Evolutionary conservation across 1,140 invertebrate species (phyloP), one percentile per base, ranked within the genome.

Genomic region (Ectropis grisescens): DNA sequence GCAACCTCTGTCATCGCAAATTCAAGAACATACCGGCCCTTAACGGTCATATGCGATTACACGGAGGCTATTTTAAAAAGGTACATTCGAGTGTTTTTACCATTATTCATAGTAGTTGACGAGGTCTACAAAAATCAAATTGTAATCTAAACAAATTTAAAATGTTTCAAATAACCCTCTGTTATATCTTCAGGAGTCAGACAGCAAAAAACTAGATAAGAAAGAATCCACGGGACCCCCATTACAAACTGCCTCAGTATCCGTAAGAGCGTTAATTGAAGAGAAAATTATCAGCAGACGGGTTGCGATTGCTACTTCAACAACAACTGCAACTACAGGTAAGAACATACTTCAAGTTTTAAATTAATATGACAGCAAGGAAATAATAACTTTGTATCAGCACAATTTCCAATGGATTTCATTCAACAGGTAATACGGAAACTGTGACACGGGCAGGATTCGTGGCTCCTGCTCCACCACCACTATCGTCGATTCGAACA

Each of bases 11-110:
- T 71, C 92, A 96, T 74, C 87, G 94, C 30, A 92, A 94, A 75
- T 98, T 98, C 82, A 98, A 98, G 84, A 98, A 98, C 78, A 92
- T 97, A 71, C 94, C 96, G 4, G 96, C 96, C 10, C 87, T 98
- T 15, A 98, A 98, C 83, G 96, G 96, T 9, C 96, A 98, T 67
- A 98, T 98, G 96, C 85, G 96, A 53, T 84, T 98, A 12, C 96
- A 98, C 82, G 96, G 96, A 9, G 96, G 96, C 33, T 98, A 97
- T 76, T 94, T 96, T 66, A 97, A 97, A 80, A 97, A 97, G 88
- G 93, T 93, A n/a, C n/a, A n/a, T n/a, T n/a, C n/a, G n/a, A n/a
- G n/a, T n/a, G n/a, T n/a, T n/a, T n/a, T n/a, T n/a, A n/a, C n/a
- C n/a, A n/a, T n/a, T n/a, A n/a, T n/a, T n/a, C n/a, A n/a, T n/a